Evolutionary conservation across 2,113 vertebrate species (phyloP), one percentile per base, ranked within the genome.

Genomic region (Megaptera novaeangliae): DNA sequence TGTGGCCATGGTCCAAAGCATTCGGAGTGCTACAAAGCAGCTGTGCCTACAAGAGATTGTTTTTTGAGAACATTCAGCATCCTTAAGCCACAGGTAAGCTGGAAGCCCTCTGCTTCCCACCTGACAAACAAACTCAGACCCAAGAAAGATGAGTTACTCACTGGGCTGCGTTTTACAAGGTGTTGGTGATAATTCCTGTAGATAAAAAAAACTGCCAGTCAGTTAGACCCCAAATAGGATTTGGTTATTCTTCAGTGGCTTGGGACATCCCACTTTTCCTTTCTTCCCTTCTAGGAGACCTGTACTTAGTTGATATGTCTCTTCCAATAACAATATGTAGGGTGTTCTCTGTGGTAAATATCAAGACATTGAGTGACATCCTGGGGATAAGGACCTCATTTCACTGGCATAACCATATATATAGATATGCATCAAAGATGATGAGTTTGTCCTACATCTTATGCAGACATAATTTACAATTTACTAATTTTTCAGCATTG

Each of bases 11-110:
- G 72, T 88, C 69, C 63, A 96, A 95, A 83, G 88, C 89, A 95
- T 97, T 97, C 1, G 98, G 98, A 69, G 98, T 99, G 78, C 98
- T 99, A 88, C 98, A 99, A 72, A 98, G 94, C 69, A 98, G 88
- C 46, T 98, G 97, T 93, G 57, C 88, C 94, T 96, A 92, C 25
- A 94, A 97, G 68, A 84, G 83, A 95, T 63, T 4, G 0, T 72
- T 96, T 91, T 69, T 68, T 96, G 77, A 82, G 55, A 77, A 34
- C 6, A 86, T 64, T 13, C 63, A 59, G 20, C 29, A 66, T 92
- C 23, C 39, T 88, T 2, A 3, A 64, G 57, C 55, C 46, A 74
- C 21, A 21, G 29, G 9, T 57, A 20, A 49, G 17, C 63, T 93
- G 18, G 59, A 92, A 93, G 55, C 46, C 61, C 80, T 93, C 66